Base-by-base conservation (phyloP, 2,113 vertebrate genomes). In the Chitala chitala region DNA sequence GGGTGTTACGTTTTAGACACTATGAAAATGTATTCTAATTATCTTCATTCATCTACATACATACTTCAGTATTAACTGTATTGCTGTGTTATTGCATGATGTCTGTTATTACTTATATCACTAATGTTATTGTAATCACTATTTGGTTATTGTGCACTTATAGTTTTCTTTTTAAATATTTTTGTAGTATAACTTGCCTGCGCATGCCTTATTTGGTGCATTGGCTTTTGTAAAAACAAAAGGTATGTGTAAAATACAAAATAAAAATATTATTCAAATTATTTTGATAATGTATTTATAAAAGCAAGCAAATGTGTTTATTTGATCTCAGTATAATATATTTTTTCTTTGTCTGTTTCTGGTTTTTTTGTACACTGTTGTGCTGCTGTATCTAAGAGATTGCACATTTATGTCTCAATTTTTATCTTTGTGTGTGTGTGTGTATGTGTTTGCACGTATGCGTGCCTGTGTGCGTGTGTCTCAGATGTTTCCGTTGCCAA, bases 401-500 rank as follows among this genome's bases (percentile, higher is more conserved):
- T 63, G 6, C 15, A 6, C 31, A 46, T 48, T 68, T 5, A 68
- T 9, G 46, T 17, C 64, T 66, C n/a, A 26, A 31, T 69, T 42
- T 65, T 44, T 26, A 46, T 63, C 59, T 15, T 29, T 63, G 58
- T 59, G 56, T 31, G 56, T 59, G 56, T 31, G 56, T 31, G 56
- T 31, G 24, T 31, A 26, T 59, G 56, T 59, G 56, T 59, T 24
- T 59, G 56, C n/a, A 26, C n/a, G 56, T 59, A 26, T 69, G 66
- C 5, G 1, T 66, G 64, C 44, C 38, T 66, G 64, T 38, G 3
- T 66, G 6, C 44, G 64, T 66, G 40, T 44, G 40, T 66, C 38
- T 69, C 40, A 33, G 42, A 73, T 73, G 56, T 73, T 61, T 48
- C 26, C 6, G 71, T 73, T 73, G 71, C 56, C 55, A 73, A 50